Conservation (phyloP, 2,797 vertebrate species). For the Sebastes kiyomatsui region DNA sequence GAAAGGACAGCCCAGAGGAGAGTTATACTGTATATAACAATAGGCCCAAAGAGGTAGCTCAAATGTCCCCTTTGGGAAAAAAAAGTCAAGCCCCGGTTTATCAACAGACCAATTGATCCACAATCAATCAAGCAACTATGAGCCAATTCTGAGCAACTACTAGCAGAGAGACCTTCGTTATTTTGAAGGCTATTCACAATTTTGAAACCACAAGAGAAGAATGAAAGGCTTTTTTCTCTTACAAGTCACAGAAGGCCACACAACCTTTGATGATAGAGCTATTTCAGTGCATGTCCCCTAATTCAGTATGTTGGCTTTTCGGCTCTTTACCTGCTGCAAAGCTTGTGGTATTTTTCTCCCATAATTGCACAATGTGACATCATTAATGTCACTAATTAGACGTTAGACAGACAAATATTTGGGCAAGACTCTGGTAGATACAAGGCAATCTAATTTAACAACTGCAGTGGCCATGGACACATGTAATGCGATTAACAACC, state of each 20-base stretch:
- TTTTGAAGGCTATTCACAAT: neutral
- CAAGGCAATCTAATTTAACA: slow-evolving; percentile 22
- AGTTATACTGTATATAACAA: too few species aligned
- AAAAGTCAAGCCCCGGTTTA: neutral
- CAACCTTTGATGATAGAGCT: neutral
- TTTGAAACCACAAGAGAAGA: neutral
- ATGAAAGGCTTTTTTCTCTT: neutral
- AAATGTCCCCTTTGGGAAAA: neutral
- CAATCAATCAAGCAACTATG: neutral
- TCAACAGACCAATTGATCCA: neutral
- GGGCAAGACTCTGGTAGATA: slow-evolving; percentile 5
- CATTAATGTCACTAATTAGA: slow-evolving; percentile 28
- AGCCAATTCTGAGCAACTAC: neutral
- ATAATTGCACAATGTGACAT: slow-evolving; percentile 3
- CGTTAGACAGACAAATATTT: slow-evolving; percentile 27
- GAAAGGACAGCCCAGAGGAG: too few species aligned
- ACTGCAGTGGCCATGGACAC: slow-evolving; percentile 6
- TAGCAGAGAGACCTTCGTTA: neutral
- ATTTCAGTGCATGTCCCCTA: neutral
- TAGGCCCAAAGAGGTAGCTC: too few species aligned
- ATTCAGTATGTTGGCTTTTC: neutral
- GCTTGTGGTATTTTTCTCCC: neutral
- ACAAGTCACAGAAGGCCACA: neutral
- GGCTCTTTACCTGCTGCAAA: neutral
- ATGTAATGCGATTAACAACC: slow-evolving; percentile 13